Conservation (phyloP, 1,140 invertebrate genomes). For the Ridgeia piscesae region DNA sequence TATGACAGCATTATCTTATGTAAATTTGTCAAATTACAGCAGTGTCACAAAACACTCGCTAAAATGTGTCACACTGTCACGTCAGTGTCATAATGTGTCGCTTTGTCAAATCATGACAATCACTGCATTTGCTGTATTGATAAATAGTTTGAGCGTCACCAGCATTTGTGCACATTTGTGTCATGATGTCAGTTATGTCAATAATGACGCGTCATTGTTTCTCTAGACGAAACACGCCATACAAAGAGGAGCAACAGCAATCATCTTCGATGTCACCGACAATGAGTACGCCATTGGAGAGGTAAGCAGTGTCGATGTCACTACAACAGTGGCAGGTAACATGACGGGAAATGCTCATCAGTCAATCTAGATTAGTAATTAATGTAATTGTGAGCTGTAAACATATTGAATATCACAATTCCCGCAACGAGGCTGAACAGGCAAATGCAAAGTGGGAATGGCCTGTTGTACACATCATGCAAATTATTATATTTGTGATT, state of each 20-base stretch:
- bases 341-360: not conserved
- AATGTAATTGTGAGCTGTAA: not conserved
- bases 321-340: not conserved
- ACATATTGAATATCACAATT: not conserved
- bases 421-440: not conserved
- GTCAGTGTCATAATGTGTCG: not conserved
- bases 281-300: slow-evolving; percentile 40
- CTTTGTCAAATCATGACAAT: not conserved
- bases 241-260: slow-evolving; percentile 48
- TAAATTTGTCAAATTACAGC: not conserved
- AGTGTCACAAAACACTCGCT: not conserved
- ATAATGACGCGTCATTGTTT: slow-evolving; percentile 23
- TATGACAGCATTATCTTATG: not conserved
- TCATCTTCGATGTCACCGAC: slow-evolving; percentile 52
- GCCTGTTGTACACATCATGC: not conserved
- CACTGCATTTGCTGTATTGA: not conserved
- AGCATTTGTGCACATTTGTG: not conserved
- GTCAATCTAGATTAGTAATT: not conserved
- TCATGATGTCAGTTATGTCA: not conserved
- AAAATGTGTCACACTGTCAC: too few species aligned
- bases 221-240: slow-evolving; percentile 48
- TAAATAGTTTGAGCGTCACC: not conserved
- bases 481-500: not conserved
- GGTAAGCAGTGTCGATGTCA: slow-evolving; percentile 34
- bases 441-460: not conserved